Base-by-base conservation (phyloP, 2,888 invertebrate species). In the Petrophora chlorosata region DNA sequence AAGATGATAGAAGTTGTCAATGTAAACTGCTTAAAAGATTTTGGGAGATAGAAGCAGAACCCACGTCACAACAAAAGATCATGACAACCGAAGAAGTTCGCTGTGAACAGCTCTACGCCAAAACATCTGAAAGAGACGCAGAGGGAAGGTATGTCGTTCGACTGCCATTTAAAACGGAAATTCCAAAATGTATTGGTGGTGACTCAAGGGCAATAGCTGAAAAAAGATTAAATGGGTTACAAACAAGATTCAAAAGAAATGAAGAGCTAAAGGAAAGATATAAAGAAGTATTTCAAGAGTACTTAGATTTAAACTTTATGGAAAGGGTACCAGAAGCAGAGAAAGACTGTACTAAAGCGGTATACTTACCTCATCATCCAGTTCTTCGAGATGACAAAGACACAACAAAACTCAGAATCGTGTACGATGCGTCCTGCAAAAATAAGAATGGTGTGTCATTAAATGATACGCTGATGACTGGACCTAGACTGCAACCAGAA, bases 41-140 rank as follows among this genome's bases (percentile, higher is more conserved):
- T 17, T 33, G 32, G 32, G 32, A 33, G 10, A 16, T 33, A 3
- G 32, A 33, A 17, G 32, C 23, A n/a, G 23, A 23, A 8, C 23
- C n/a, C 7, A 9, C 2, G 32, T 17, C 32, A 16, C 3, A 3
- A 3, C 7, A 33, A 17, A 33, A 17, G 17, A 3, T 17, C 1
- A 3, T 33, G 8, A 33, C n/a, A n/a, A 17, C 16, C 13, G 17
- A 33, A 17, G 32, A 33, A 33, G 5, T 2, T 3, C 9, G 9
- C 2, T 17, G 32, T 10, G 32, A 33, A 8, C 4, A 17, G 8
- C 1, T 17, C 4, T 33, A 9, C 10, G 17, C 10, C 1, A 9
- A 33, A n/a, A 33, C 32, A 9, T 5, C 9, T 5, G 3, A 33
- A 5, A 8, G 32, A 33, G 9, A 16, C 9, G n/a, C n/a, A 9